Evolutionary conservation across 2,113 vertebrate species (phyloP).

Genomic region (Phoxinus phoxinus): DNA sequence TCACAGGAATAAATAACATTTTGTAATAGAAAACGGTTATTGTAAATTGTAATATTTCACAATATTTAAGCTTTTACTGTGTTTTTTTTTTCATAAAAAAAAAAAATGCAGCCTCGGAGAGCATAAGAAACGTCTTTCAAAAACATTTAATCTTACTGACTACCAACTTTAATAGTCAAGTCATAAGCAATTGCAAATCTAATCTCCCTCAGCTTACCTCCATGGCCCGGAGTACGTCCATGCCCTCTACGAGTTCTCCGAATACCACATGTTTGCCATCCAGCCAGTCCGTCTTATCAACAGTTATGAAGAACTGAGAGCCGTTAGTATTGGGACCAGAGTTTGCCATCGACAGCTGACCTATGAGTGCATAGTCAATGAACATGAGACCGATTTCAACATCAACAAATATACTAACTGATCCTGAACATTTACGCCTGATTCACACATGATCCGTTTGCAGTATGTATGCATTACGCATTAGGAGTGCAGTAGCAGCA

Average conservation of each 20-base stretch:
- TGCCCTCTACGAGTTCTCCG: slow-evolving; percentile 92
- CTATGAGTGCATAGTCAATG: slow-evolving; percentile 61
- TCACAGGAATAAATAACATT: background rate
- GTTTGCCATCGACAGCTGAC: slow-evolving; percentile 92
- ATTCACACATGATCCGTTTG: too few species aligned
- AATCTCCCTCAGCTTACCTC: slow-evolving; percentile 79
- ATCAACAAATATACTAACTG: background rate
- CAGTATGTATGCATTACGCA: too few species aligned
- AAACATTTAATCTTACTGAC: background rate
- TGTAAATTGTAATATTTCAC: background rate
- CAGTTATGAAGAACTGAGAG: slow-evolving; percentile 96
- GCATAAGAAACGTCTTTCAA: background rate
- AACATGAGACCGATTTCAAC: background rate
- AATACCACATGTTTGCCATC: slow-evolving; percentile 95
- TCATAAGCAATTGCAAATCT: slow-evolving; percentile 28
- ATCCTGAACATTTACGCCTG: background rate
- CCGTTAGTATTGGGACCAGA: slow-evolving; percentile 88
- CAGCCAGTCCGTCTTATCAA: slow-evolving; percentile 93
- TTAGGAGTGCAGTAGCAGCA: too few species aligned
- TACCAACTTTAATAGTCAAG: background rate
- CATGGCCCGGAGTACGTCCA: slow-evolving; percentile 88
- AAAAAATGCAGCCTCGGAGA: background rate
- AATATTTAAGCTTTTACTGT: background rate
- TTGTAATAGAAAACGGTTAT: background rate
- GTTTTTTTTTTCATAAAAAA: too few species aligned